These are phyloP conservation scores for Scalopus aquaticus DNA, from an alignment of 2,113 vertebrate species.

Conservation along the genomic window DNA sequence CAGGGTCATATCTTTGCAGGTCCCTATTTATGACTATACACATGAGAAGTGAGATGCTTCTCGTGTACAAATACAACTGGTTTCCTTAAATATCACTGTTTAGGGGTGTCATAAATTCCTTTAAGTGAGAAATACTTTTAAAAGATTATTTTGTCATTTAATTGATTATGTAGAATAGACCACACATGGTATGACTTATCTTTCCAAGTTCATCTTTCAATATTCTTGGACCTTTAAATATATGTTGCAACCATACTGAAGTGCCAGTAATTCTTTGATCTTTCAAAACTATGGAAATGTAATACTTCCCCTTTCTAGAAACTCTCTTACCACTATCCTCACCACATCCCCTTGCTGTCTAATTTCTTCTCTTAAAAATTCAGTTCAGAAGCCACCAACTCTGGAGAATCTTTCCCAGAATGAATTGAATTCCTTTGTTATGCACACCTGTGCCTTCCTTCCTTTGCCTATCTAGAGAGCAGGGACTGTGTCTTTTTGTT, in stretches of 20 bases:
- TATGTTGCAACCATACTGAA: background rate
- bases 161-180: background rate
- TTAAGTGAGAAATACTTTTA: background rate
- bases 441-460: background rate
- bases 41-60: background rate
- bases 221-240: background rate
- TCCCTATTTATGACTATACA: background rate
- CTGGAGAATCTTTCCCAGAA: background rate
- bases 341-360: background rate
- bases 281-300: background rate
- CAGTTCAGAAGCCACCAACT: background rate
- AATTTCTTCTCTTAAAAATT: background rate
- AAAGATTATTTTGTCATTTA: background rate
- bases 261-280: background rate
- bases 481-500: background rate
- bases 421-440: background rate
- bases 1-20: background rate
- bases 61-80: background rate
- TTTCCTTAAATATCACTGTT: constrained; percentile 30
- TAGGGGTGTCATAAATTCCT: background rate
- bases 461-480: background rate
- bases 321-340: background rate
- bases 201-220: constrained; percentile 6
- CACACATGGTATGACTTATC: background rate
- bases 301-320: background rate